These are phyloP conservation scores for Galbula dea DNA, from an alignment of 2,113 vertebrate species.

Conservation along the genomic window DNA sequence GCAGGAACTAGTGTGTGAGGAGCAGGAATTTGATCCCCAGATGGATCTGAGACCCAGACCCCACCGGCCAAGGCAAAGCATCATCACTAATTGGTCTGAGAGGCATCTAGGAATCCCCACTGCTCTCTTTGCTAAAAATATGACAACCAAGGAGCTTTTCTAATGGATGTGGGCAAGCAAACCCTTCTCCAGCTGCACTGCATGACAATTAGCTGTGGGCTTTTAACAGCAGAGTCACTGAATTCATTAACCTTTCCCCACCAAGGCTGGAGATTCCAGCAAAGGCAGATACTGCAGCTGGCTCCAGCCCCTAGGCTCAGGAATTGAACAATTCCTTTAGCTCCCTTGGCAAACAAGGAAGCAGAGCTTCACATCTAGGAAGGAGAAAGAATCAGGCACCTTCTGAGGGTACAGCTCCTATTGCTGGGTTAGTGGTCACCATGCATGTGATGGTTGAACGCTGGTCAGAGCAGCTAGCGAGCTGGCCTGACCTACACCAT, in stretches of 20 bases:
- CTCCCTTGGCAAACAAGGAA: background rate
- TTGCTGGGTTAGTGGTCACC: background rate
- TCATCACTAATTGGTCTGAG: background rate
- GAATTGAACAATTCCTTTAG: background rate
- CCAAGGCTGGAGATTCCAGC: background rate
- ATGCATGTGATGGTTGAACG: background rate
- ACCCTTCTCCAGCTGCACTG: background rate
- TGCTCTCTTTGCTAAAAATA: accelerated
- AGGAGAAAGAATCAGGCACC: background rate
- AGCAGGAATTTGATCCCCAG: accelerated
- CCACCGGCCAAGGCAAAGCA: accelerated
- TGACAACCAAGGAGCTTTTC: background rate
- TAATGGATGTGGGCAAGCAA: background rate
- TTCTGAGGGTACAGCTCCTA: background rate
- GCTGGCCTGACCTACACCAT: background rate
- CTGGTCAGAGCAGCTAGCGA: accelerated
- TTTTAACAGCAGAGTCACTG: background rate
- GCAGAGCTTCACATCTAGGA: background rate
- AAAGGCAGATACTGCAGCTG: background rate
- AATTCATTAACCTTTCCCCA: slow-evolving; percentile 61
- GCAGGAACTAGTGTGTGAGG: accelerated
- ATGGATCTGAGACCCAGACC: accelerated
- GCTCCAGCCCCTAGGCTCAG: background rate
- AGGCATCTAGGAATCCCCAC: background rate
- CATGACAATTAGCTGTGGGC: slow-evolving; percentile 27